These are phyloP conservation scores for Zaprionus lineosus DNA, from an alignment of 2,888 invertebrate species.

Conservation along the genomic window DNA sequence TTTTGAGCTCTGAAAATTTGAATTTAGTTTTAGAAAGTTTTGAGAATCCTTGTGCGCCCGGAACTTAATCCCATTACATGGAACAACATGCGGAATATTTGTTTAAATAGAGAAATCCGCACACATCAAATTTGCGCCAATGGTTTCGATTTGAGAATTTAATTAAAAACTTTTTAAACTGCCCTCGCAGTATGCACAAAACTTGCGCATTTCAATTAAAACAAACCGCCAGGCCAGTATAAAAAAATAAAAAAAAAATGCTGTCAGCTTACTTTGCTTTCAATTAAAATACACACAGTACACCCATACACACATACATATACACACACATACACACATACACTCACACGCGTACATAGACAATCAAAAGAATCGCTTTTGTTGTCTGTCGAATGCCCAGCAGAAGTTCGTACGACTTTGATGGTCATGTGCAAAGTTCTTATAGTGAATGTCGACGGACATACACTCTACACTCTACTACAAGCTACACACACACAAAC, in stretches of 20 bases:
- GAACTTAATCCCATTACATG: no score
- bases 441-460: constrained; percentile 6
- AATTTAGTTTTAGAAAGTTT: no score
- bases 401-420: constrained; percentile 34
- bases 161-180: background rate
- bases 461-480: no score
- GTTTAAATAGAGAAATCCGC: no score
- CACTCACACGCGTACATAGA: background rate
- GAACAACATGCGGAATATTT: no score
- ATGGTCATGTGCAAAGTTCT: constrained; percentile 47
- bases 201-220: constrained; percentile 53
- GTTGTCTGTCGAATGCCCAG: constrained; percentile 22
- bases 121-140: no score
- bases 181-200: constrained; percentile 11
- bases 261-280: constrained; percentile 50
- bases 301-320: background rate
- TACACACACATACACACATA: background rate
- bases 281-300: constrained; percentile 39
- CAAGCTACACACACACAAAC: constrained; percentile 7
- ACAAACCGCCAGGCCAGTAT: constrained; percentile 35
- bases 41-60: no score
- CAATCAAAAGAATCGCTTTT: constrained; percentile 31
- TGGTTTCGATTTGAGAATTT: no score
- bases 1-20: no score
- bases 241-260: constrained; percentile 7